Evolutionary conservation across 2,797 vertebrate genomes (phyloP), one percentile per base, ranked within the genome.

Genomic region (Mus minutoides): DNA sequence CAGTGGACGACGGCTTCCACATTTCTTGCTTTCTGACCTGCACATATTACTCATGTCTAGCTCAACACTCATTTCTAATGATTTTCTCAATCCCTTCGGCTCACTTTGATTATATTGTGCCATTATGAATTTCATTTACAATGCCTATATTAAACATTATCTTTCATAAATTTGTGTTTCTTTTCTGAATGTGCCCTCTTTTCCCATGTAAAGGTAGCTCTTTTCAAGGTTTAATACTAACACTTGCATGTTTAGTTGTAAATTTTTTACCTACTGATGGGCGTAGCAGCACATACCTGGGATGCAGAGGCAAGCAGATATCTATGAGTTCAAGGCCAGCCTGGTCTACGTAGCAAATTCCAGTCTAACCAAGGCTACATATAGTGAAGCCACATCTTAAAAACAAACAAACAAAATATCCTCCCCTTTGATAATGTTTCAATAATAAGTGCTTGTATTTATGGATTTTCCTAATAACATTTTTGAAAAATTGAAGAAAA

Each of bases 401-500:
- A 77, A 49, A 77, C 75, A 76, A 84, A 64, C 10, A 67, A 85
- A 34, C n/a, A 24, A 64, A 13, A 1, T 85, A 13, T n/a, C 21
- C 43, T n/a, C 21, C n/a, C 2, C 21, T 52, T 34, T 52, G 75
- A 87, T 17, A 17, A 37, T 64, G 40, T 78, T 95, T 10, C 24
- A 92, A 67, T 4, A 69, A 9, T 71, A 84, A 46, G 17, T 56
- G 49, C 77, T 92, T 85, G 46, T 84, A 90, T 78, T 86, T 79
- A 16, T 62, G 91, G 52, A 90, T 90, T 92, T 94, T 91, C 69
- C 79, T 91, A 92, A 93, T 69, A 82, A 29, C 1, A 13, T 79
- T 78, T 21, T 77, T 95, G 46, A 94, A 88, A 90, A 93, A 85
- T 21, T 67, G 73, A 96, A 52, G 31, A 43, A 69, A 46, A 85